phyloP scores from a whole-genome alignment of 2,797 vertebrate species.

The Cirrhinus mrigala region DNA sequence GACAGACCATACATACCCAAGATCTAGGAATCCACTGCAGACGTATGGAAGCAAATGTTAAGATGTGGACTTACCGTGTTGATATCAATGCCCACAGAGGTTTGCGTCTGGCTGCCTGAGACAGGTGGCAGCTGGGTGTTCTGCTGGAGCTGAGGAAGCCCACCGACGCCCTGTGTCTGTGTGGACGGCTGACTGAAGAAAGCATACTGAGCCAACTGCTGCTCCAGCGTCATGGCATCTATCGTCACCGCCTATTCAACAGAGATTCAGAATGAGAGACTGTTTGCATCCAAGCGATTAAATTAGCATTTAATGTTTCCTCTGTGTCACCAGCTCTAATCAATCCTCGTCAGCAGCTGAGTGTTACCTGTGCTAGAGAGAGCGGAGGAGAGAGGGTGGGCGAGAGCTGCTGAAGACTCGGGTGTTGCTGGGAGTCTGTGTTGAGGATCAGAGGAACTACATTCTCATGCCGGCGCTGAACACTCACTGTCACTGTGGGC shows the following conservation, averaged over 20 bases:
- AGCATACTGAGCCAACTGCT: constrained; percentile 92
- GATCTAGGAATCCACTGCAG: background rate
- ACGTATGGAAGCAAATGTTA: constrained; percentile 30
- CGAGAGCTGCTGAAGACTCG: constrained; percentile 84
- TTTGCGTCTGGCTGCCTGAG: constrained; percentile 83
- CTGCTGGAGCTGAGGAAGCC: constrained; percentile 81
- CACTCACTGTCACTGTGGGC: constrained; percentile 83
- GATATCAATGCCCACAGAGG: constrained; percentile 87
- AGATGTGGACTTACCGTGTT: constrained; percentile 81
- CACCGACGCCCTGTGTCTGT: constrained; percentile 79
- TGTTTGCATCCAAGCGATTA: constrained; percentile 78
- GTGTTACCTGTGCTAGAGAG: constrained; percentile 86
- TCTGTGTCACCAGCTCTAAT: constrained; percentile 69
- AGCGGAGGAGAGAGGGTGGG: constrained; percentile 91
- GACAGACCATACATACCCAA: background rate
- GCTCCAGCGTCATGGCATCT: constrained; percentile 91
- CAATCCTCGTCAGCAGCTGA: constrained; percentile 64
- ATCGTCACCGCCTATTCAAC: constrained; percentile 83
- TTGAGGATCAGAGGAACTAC: constrained; percentile 86
- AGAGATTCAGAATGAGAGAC: constrained; percentile 70
- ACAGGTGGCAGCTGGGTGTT: constrained; percentile 87
- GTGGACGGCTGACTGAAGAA: constrained; percentile 88
- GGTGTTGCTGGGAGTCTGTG: constrained; percentile 82
- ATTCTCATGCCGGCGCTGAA: constrained; percentile 79
- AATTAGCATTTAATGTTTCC: background rate